Percentiles rank a stretch among this genome's conserved stretches.
phyloP scores from a whole-genome alignment of 2,797 vertebrate species.

The Agapornis canus region DNA sequence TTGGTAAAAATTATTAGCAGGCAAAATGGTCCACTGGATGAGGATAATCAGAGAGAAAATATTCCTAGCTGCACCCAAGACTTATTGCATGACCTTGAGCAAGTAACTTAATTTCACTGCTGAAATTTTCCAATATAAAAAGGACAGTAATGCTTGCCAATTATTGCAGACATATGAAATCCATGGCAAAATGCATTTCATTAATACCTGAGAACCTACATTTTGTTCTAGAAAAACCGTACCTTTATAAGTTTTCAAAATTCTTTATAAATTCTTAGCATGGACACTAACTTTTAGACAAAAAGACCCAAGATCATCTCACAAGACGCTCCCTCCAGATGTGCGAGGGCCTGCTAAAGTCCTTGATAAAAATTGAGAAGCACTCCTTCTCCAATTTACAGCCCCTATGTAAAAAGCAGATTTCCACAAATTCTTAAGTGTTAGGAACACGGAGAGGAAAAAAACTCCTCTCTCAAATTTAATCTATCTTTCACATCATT shows the following conservation, averaged over 20 bases:
- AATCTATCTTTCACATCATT: not conserved
- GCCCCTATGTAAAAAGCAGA: not conserved
- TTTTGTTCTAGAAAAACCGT: not conserved
- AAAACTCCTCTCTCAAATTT: not conserved
- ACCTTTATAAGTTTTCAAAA: not conserved
- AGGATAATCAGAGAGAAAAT: slow-evolving; percentile 37
- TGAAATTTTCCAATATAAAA: not conserved
- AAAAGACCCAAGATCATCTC: not conserved
- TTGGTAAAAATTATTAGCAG: slow-evolving; percentile 35
- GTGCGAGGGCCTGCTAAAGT: not conserved
- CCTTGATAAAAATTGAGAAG: no score
- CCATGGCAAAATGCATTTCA: not conserved
- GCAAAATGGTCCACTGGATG: slow-evolving; percentile 21
- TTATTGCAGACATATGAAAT: not conserved
- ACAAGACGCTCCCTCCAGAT: not conserved
- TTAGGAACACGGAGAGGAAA: not conserved
- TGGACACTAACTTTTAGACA: not conserved
- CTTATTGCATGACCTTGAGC: slow-evolving; percentile 38
- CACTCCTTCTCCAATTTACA: not conserved
- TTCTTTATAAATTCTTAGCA: not conserved
- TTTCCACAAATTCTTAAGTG: not conserved
- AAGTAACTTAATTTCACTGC: slow-evolving; percentile 13
- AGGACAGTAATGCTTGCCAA: not conserved
- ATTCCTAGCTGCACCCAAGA: not conserved
- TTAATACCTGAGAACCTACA: not conserved